Conservation (phyloP, 1,140 invertebrate species). For the Drosophila takahashii region DNA sequence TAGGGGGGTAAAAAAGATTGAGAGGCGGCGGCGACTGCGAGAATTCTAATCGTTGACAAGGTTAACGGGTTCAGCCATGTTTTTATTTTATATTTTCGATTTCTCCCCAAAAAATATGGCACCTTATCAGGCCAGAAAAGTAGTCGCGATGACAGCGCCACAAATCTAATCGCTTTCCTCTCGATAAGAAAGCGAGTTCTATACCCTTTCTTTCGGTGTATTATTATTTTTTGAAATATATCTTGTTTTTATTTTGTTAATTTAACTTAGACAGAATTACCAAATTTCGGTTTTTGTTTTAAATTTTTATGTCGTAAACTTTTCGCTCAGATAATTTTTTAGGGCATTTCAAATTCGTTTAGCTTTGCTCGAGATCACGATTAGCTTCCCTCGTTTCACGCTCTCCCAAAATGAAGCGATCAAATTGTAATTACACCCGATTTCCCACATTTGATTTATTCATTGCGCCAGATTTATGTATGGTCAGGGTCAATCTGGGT, state of each 20-base stretch:
- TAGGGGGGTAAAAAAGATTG: not conserved
- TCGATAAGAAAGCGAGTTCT: slow-evolving; percentile 16
- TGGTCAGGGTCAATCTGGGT: not conserved
- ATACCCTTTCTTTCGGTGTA: not conserved
- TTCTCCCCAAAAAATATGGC: not conserved
- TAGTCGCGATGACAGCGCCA: slow-evolving; percentile 18
- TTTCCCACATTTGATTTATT: slow-evolving; percentile 64
- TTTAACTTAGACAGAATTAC: too few relatives aligned
- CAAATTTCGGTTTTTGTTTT: too few relatives aligned
- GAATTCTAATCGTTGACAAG: slow-evolving; percentile 39
- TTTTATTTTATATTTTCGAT: slow-evolving; percentile 9
- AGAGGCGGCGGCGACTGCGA: slow-evolving; percentile 3
- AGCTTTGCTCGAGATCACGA: not conserved
- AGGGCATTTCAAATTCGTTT: slow-evolving; percentile 24
- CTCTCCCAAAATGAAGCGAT: slow-evolving; percentile 61
- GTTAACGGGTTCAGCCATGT: slow-evolving; percentile 35
- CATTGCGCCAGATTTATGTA: slow-evolving; percentile 42
- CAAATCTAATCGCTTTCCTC: slow-evolving; percentile 10
- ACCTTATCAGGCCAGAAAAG: slow-evolving; percentile 25
- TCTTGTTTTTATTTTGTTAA: not conserved
- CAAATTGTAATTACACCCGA: slow-evolving; percentile 68
- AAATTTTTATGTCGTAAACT: too few relatives aligned
- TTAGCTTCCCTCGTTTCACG: slow-evolving; percentile 55
- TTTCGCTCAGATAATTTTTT: not conserved
- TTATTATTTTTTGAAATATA: not conserved